These are phyloP conservation scores for Drosophila rhopaloa DNA, from an alignment of 1,140 invertebrate genomes.

Conservation along the genomic window DNA sequence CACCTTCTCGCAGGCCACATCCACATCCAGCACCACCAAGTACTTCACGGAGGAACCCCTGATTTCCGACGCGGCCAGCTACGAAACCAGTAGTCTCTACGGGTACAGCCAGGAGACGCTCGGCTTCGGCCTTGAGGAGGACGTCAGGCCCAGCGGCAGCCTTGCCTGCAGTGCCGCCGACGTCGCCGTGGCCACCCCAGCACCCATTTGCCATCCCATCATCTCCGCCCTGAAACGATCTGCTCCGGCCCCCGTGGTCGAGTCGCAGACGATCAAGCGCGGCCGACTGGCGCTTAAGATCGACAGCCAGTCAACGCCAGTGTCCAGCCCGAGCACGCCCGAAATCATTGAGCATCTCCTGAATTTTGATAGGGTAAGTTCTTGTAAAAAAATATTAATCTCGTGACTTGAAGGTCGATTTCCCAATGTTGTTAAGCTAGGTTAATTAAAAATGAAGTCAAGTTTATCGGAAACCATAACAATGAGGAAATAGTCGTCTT, in stretches of 20 bases:
- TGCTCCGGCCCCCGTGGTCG: constrained; percentile 28
- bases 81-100: constrained; percentile 15
- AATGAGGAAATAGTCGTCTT: too few relatives aligned
- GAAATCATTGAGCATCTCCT: constrained; percentile 52
- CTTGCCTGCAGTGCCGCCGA: constrained; percentile 12
- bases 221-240: constrained; percentile 42
- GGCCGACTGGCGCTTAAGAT: constrained; percentile 32
- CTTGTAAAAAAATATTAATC: too few relatives aligned
- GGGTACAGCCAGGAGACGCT: constrained; percentile 56
- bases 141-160: constrained; percentile 22
- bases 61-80: constrained; percentile 47
- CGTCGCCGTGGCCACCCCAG: constrained; percentile 23
- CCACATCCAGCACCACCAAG: constrained; percentile 36
- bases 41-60: constrained; percentile 46
- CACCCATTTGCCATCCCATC: constrained; percentile 11
- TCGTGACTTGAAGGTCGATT: too few relatives aligned
- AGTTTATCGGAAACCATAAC: too few relatives aligned
- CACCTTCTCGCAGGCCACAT: constrained; percentile 30
- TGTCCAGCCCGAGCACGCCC: constrained; percentile 41
- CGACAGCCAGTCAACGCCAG: constrained; percentile 19
- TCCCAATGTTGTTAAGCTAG: too few relatives aligned
- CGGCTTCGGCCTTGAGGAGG: constrained; percentile 51
- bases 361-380: constrained; percentile 43
- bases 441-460: too few relatives aligned
- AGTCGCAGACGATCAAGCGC: constrained; percentile 53